Conservation (phyloP, 2,113 vertebrate species). For the Aspiorhynchus laticeps region DNA sequence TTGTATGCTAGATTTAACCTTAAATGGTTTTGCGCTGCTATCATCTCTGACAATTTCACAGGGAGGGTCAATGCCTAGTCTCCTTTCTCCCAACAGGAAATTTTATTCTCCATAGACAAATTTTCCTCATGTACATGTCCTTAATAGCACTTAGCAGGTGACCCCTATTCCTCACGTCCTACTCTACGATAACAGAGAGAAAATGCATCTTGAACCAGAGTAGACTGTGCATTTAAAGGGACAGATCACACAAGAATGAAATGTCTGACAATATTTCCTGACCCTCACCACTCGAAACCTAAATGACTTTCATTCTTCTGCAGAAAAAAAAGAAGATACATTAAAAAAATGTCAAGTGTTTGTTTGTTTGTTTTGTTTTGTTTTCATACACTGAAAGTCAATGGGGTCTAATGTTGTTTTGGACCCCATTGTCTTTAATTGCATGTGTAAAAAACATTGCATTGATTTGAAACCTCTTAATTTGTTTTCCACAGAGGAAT, state of each 20-base stretch:
- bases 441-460: background rate
- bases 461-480: background rate
- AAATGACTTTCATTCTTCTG: background rate
- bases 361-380: background rate
- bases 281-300: background rate
- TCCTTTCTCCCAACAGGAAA: constrained; percentile 50
- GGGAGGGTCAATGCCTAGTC: constrained; percentile 33
- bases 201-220: background rate
- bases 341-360: background rate
- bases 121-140: constrained; percentile 33
- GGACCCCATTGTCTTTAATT: background rate
- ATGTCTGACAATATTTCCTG: background rate
- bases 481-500: background rate
- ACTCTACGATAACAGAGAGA: background rate
- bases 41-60: constrained; percentile 47
- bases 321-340: background rate
- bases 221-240: background rate
- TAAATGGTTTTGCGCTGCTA: constrained; percentile 55
- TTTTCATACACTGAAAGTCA: background rate
- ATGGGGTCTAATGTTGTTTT: background rate
- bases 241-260: background rate
- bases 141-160: constrained; percentile 39
- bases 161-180: constrained; percentile 26
- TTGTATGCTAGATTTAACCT: constrained; percentile 62
- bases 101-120: constrained; percentile 49